These are phyloP conservation scores for Dendropsophus ebraccatus DNA, from an alignment of 2,113 vertebrate genomes.

Conservation along the genomic window DNA sequence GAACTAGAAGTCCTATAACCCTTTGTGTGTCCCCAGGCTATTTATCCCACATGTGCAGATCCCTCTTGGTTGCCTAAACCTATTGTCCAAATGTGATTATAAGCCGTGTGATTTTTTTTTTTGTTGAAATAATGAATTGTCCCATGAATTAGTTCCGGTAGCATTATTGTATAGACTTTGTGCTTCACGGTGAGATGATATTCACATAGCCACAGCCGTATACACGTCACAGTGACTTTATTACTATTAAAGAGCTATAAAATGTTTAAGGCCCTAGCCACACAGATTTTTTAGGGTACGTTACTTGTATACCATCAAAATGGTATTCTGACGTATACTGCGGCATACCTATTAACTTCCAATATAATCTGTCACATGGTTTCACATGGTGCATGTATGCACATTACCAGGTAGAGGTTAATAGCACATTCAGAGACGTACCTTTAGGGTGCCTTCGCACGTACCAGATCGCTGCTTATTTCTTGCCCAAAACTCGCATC, in stretches of 20 bases:
- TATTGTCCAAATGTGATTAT: neutral
- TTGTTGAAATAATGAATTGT: neutral
- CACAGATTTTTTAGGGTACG: no score
- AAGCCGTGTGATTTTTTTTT: neutral
- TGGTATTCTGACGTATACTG: no score
- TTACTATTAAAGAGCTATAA: neutral
- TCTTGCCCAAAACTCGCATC: no score
- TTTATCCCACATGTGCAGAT: conserved; percentile 1
- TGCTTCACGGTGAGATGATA: neutral
- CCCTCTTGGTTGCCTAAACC: neutral
- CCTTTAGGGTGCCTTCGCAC: no score
- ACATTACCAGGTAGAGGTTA: no score
- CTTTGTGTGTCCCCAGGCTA: neutral
- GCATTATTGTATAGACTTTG: neutral
- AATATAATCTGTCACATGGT: no score
- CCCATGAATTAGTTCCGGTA: neutral
- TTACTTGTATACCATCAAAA: no score
- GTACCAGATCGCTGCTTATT: no score
- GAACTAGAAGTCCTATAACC: neutral
- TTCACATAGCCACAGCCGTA: neutral
- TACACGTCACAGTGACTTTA: neutral
- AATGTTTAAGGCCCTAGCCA: neutral
- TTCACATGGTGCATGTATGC: no score
- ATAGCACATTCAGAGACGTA: no score
- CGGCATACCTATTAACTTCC: no score